phyloP scores from a whole-genome alignment of 2,797 vertebrate species.

The Liparis tanakae region DNA sequence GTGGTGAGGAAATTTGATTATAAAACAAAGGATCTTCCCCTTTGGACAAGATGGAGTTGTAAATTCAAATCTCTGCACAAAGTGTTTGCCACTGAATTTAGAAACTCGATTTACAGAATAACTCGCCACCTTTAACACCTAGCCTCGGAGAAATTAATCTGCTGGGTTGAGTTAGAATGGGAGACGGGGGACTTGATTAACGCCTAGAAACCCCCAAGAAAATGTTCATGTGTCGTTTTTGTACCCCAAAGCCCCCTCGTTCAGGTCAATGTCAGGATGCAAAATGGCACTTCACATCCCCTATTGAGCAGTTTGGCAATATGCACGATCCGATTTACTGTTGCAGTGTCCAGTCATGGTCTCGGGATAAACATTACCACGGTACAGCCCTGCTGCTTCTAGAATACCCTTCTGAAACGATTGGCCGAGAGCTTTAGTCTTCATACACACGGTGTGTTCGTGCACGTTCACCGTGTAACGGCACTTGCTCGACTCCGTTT shows the following conservation, averaged over 20 bases:
- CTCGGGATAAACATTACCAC: not conserved
- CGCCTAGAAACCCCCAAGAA: not conserved
- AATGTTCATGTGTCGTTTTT: not conserved
- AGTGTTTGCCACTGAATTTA: not conserved
- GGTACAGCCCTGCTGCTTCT: not conserved
- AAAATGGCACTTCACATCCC: not conserved
- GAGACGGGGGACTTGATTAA: not conserved
- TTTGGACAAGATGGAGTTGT: not conserved
- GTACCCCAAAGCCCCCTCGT: no score
- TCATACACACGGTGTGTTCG: slow-evolving; percentile 9
- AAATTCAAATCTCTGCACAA: not conserved
- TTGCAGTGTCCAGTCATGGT: not conserved
- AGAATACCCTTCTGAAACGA: slow-evolving; percentile 1
- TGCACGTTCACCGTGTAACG: slow-evolving; percentile 28
- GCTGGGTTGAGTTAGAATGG: not conserved
- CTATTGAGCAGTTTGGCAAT: not conserved
- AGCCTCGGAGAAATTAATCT: not conserved
- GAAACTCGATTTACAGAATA: no score
- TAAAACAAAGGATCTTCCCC: not conserved
- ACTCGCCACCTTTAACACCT: not conserved
- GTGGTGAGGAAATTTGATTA: no score
- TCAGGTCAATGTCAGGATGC: not conserved
- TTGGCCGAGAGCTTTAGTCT: slow-evolving; percentile 4
- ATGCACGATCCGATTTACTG: not conserved
- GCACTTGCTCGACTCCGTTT: slow-evolving; percentile 31